Base-by-base conservation (phyloP, 2,888 invertebrate species). In the Temnothorax unifasciatus region DNA sequence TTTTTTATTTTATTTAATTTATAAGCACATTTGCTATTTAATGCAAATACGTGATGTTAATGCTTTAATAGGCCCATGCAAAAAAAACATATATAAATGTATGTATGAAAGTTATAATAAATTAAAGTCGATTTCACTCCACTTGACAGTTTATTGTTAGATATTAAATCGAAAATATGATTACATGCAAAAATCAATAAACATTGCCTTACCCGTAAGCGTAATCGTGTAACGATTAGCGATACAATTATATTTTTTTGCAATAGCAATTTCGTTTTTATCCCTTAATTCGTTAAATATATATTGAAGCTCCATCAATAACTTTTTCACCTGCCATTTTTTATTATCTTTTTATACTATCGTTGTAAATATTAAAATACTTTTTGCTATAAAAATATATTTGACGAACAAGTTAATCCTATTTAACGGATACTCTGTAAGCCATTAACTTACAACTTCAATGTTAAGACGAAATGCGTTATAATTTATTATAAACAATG, bases 221-320 rank as follows among this genome's bases (percentile, higher is more conserved):
- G 0, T 0, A n/a, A 21, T 5, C n/a, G 68, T 44, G 6, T n/a
- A 54, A 57, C n/a, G 54, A 57, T 34, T 66, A 0, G 54, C 25
- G 44, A 29, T 11, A 2, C 9, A 15, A 4, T 5, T 38, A 57
- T 77, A 77, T 38, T 57, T 44, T 5, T 68, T 13, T 8, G 44
- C 13, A 9, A 77, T 77, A 77, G 54, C 29, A 15, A 41, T 47
- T 77, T 77, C 77, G 2, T 66, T 68, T n/a, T 66, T 13, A 57
- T 66, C 41, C 1, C 15, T 66, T 34, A 77, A 2, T 9, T 77
- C 0, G 13, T 57, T 18, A 11, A 18, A 21, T 15, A 68, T 9
- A 15, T 57, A 5, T 2, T 57, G n/a, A 68, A 68, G 15, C n/a
- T 44, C 44, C 9, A 15, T 41, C 1, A 77, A 1, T 52, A 64